Evolutionary conservation across 92 coral and sea anemone species (phyloP).

Genomic region (Meandrina meandrites): DNA sequence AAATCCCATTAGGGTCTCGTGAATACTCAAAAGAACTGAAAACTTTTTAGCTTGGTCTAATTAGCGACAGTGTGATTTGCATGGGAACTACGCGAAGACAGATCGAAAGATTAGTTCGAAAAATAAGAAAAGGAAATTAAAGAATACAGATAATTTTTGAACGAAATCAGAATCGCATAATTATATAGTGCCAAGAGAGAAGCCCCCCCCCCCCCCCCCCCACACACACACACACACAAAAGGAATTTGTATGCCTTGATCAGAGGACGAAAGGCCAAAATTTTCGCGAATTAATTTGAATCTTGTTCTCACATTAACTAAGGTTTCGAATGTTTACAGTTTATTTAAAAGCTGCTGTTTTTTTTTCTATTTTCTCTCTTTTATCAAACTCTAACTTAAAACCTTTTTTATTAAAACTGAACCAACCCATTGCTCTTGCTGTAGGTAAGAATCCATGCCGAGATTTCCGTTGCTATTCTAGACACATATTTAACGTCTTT

Average conservation of each 20-base stretch:
- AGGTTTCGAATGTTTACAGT: neutral
- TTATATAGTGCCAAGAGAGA: neutral
- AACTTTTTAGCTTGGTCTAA: no score
- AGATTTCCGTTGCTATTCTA: neutral
- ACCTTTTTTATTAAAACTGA: no score
- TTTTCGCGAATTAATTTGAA: neutral
- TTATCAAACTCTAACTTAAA: neutral
- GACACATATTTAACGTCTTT: neutral
- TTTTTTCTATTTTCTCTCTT: neutral
- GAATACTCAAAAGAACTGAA: neutral
- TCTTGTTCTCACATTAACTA: neutral
- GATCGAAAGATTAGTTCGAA: conserved; percentile 9
- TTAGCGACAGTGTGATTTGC: neutral
- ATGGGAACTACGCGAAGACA: neutral
- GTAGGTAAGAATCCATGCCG: neutral
- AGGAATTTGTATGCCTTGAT: neutral
- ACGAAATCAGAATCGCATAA: neutral
- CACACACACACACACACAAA: no score
- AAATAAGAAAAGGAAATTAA: conserved; percentile 7
- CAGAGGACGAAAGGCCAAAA: neutral
- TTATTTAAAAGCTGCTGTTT: neutral
- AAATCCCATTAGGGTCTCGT: neutral
- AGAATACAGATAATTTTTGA: neutral
- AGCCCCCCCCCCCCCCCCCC: no score
- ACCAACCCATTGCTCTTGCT: neutral